Percentiles rank a stretch among this genome's conserved stretches.
These are phyloP conservation scores for Progne subis DNA, from an alignment of 2,113 vertebrate genomes.

Conservation along the genomic window DNA sequence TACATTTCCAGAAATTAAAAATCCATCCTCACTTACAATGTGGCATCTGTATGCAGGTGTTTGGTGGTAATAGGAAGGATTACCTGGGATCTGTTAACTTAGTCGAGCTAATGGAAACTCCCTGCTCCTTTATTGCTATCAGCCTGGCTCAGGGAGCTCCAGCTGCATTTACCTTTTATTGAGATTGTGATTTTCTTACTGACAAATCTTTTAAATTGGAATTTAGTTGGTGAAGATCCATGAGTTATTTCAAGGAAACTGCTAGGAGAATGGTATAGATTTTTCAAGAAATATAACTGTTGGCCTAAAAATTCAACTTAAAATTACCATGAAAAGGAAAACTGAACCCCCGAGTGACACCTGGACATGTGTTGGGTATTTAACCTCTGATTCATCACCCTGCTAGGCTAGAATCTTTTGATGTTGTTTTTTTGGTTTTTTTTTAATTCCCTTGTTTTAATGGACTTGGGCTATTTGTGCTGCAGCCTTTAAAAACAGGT, in stretches of 20 bases:
- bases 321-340: background rate
- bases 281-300: background rate
- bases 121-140: background rate
- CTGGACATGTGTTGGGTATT: background rate
- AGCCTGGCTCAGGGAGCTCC: background rate
- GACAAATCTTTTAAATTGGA: slow-evolving; percentile 51
- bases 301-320: background rate
- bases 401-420: background rate
- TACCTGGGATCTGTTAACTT: background rate
- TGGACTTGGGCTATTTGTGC: background rate
- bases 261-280: slow-evolving; percentile 1
- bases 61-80: background rate
- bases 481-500: background rate
- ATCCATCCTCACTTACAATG: background rate
- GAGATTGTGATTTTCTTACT: slow-evolving; percentile 20
- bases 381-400: background rate
- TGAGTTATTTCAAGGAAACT: slow-evolving; percentile 37
- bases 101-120: background rate
- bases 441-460: background rate
- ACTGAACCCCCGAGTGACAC: background rate
- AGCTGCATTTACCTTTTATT: background rate
- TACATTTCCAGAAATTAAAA: background rate
- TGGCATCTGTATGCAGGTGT: background rate
- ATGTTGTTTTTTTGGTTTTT: background rate
- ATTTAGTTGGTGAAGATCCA: slow-evolving; percentile 29